Base-by-base conservation (phyloP, 2,113 vertebrate genomes). In the Pimephales promelas region DNA sequence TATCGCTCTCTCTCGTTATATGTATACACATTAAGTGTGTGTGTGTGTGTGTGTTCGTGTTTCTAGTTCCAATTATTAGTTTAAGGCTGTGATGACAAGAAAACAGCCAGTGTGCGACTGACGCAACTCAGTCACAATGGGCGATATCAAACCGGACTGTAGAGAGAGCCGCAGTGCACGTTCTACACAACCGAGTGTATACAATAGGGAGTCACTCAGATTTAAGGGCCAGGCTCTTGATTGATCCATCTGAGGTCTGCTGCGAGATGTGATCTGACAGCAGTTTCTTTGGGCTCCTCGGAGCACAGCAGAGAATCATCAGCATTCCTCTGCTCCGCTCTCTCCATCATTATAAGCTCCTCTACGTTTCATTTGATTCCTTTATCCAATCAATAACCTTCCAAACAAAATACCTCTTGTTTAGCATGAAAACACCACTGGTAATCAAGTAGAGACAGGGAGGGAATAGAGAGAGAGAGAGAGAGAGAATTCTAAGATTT, bases 331-430 rank as follows among this genome's bases (percentile, higher is more conserved):
- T 36, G n/a, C 36, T 24, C 45, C 26, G 13, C 64, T 74, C 22
- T 0, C 43, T 34, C 64, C 28, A 45, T 59, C 47, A 81, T 83
- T 71, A 77, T 74, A 66, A 83, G 81, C 76, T 79, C 59, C 24
- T 80, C 76, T 62, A 56, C 75, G 57, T 71, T 70, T 76, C 28
- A 86, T 78, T 76, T 61, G 31, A 49, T 59, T 70, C 26, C 31
- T 73, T 83, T 66, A 70, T 8, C 22, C 43, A 83, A 73, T 83
- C 66, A 72, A 86, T 45, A 73, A 64, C 22, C 43, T 71, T 20
- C 66, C 43, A 5, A 79, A 28, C 47, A 34, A 83, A 72, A 43
- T 59, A 56, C 31, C 5, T 26, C 5, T n/a, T 47, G 20, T 61
- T 82, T 77, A 72, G 71, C 52, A 52, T 45, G 49, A 62, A 79